Percentiles rank a stretch among this genome's conserved stretches.
These are phyloP conservation scores for Phalacrocorax pelagicus DNA, from an alignment of 2,113 vertebrate genomes.

Conservation along the genomic window DNA sequence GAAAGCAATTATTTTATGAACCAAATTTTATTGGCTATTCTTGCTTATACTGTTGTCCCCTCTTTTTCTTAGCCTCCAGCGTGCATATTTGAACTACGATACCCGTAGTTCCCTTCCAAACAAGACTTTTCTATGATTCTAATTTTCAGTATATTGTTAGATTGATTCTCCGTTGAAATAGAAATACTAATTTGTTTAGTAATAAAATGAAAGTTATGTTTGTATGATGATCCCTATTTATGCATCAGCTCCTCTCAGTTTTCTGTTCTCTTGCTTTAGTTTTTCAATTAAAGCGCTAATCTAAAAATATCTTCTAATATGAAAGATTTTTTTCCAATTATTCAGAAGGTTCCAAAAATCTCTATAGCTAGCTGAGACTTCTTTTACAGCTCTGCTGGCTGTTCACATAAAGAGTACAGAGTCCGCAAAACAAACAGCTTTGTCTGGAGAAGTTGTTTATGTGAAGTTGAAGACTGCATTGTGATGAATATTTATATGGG, in stretches of 20 bases:
- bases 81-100: not conserved
- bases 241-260: not conserved
- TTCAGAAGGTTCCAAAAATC: slow-evolving; percentile 22
- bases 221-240: not conserved
- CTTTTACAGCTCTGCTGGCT: not conserved
- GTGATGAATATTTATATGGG: slow-evolving; percentile 55
- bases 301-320: not conserved
- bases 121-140: not conserved
- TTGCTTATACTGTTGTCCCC: not conserved
- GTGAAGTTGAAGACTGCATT: slow-evolving; percentile 25
- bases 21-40: not conserved
- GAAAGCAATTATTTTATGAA: not conserved
- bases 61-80: not conserved
- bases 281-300: not conserved
- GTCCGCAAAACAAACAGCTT: slow-evolving; percentile 32
- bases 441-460: slow-evolving; percentile 42
- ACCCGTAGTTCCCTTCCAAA: not conserved
- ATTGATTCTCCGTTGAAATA: not conserved
- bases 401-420: slow-evolving; percentile 1
- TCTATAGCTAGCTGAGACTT: not conserved
- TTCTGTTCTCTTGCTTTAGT: not conserved
- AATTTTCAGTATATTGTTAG: not conserved
- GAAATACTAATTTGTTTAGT: not conserved
- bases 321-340: not conserved
- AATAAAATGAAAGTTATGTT: not conserved